phyloP scores from a whole-genome alignment of 2,113 vertebrate genomes.

The Epinephelus lanceolatus region DNA sequence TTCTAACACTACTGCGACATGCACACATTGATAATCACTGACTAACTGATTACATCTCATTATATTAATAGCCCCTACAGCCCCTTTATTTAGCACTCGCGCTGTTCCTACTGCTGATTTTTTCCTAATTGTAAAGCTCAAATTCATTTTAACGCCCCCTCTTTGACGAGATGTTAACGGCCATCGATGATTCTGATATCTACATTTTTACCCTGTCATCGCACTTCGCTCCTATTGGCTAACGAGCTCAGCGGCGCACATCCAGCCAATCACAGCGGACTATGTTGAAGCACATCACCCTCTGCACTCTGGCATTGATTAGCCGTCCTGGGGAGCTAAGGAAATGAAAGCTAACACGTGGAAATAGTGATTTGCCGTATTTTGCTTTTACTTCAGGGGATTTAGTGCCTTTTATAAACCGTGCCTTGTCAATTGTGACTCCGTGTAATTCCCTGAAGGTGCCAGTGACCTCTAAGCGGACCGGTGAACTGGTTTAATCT shows the following conservation, averaged over 20 bases:
- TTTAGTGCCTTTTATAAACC: slow-evolving; percentile 14
- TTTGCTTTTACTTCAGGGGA: background rate
- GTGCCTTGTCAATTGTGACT: slow-evolving; percentile 27
- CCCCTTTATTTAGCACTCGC: background rate
- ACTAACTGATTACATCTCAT: background rate
- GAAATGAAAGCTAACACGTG: slow-evolving; percentile 82
- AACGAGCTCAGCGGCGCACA: rapidly evolving
- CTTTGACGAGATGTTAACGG: too few species aligned
- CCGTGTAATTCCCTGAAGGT: background rate
- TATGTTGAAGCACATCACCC: background rate
- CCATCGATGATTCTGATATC: slow-evolving; percentile 56
- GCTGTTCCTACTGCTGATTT: too few species aligned
- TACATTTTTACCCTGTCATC: background rate
- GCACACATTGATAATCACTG: background rate
- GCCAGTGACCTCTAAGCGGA: background rate
- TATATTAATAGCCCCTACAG: background rate
- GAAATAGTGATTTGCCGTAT: background rate
- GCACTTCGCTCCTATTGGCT: slow-evolving; percentile 43
- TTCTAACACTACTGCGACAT: background rate
- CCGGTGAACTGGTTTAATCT: background rate
- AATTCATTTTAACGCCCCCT: background rate
- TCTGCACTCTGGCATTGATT: slow-evolving; percentile 42
- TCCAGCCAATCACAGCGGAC: slow-evolving; percentile 51
- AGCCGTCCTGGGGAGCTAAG: slow-evolving; percentile 56
- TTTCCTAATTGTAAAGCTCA: too few species aligned